Evolutionary conservation across 2,113 vertebrate species (phyloP), one percentile per base, ranked within the genome.

Genomic region (Oryzias javanicus): DNA sequence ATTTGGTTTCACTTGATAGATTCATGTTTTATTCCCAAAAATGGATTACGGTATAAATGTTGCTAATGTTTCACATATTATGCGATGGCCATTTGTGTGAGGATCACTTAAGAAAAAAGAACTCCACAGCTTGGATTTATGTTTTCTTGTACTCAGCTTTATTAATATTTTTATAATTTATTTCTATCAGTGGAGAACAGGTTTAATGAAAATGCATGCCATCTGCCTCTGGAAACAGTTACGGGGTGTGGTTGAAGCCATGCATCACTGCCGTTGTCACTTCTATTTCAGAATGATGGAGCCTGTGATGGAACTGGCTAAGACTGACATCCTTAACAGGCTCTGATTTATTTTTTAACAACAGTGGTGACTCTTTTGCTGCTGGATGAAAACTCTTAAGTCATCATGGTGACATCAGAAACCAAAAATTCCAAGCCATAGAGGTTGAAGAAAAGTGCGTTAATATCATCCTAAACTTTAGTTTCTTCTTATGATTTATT

Each of bases 341-440:
- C 20, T 57, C 17, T 35, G 16, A 47, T 57, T 57, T 57, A 19
- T 50, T 50, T 66, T 49, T 35, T 35, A 35, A 35, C 17, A 49
- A n/a, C 24, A 29, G 27, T 3, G 27, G 45, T 7, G 46, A 27
- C n/a, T 47, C 50, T 1, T 48, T 62, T 17, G 54, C 25, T 19
- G 47, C 10, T 17, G 27, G 10, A 64, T 44, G 14, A 47, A 49
- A 58, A 58, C 53, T 63, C 41, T n/a, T 18, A 64, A 50, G 12
- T 47, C 42, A 42, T 56, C 41, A 27, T 16, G 13, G 29, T 27
- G 29, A 59, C 42, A 16, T 29, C 48, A 20, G 17, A 50, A n/a
- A 50, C 5, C 42, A 42, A 12, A n/a, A 7, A 20, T 24, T 6
- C 16, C 6, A 42, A 44, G 14, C 6, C 27, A 6, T 29, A 6